phyloP scores from a whole-genome alignment of 2,113 vertebrate species.

The Oncorhynchus mykiss region DNA sequence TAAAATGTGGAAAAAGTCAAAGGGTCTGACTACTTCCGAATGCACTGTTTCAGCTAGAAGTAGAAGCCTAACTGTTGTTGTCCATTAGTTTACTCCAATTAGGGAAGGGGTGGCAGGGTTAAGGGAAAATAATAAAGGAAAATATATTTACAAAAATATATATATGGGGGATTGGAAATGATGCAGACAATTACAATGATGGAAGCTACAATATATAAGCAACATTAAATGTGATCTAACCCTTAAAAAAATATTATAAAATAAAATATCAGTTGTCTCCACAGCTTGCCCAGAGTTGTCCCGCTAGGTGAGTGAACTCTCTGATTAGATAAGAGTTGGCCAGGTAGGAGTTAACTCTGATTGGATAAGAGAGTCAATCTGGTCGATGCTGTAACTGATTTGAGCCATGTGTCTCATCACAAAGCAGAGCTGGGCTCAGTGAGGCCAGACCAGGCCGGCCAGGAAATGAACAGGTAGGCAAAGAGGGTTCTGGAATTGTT shows the following conservation, averaged over 20 bases:
- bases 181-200: no score
- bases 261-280: neutral
- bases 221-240: neutral
- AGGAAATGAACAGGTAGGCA: conserved; percentile 23
- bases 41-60: no score
- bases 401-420: conserved; percentile 15
- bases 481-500: conserved; percentile 26
- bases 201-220: neutral
- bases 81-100: no score
- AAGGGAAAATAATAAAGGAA: no score
- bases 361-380: conserved; percentile 2
- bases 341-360: neutral
- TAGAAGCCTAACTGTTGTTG: no score
- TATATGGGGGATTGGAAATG: no score
- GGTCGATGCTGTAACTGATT: conserved; percentile 16
- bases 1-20: no score
- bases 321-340: neutral
- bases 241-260: neutral
- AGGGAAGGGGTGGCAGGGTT: no score
- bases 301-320: neutral
- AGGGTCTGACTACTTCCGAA: no score
- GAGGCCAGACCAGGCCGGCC: neutral
- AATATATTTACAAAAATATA: no score
- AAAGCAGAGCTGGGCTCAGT: conserved; percentile 26
- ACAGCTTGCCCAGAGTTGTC: neutral